Conservation (phyloP, 2,113 vertebrate species). For the Malaclemys terrapin region DNA sequence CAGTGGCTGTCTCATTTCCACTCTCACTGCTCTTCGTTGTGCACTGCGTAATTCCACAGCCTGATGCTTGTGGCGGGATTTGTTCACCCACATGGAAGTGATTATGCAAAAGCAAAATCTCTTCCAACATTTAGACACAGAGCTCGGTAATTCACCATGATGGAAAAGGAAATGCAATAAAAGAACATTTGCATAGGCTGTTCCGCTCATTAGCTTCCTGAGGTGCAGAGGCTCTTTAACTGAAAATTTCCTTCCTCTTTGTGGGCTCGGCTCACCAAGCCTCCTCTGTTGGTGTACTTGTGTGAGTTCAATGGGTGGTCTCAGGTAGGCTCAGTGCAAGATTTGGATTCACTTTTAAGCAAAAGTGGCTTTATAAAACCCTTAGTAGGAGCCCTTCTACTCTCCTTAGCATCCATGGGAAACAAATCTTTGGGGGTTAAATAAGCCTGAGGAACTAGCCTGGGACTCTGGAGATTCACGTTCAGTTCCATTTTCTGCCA, state of each 20-base stretch:
- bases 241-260: background rate
- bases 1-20: background rate
- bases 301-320: background rate
- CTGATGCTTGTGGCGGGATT: background rate
- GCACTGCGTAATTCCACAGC: background rate
- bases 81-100: background rate
- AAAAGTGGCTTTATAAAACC: too few relatives aligned
- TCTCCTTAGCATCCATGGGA: too few relatives aligned
- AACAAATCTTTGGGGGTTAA: background rate
- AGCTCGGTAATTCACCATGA: rapidly evolving
- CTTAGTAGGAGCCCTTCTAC: background rate
- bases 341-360: background rate
- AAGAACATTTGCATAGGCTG: rapidly evolving
- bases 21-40: background rate
- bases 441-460: background rate
- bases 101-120: background rate
- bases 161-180: background rate
- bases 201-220: background rate
- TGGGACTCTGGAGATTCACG: background rate
- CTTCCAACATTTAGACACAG: rapidly evolving
- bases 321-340: background rate
- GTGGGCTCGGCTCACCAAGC: rapidly evolving
- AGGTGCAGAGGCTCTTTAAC: background rate
- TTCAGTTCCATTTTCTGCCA: background rate
- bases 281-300: background rate